These are phyloP conservation scores for Lasioglossum malachurum DNA, from an alignment of 2,888 invertebrate species.

Conservation along the genomic window DNA sequence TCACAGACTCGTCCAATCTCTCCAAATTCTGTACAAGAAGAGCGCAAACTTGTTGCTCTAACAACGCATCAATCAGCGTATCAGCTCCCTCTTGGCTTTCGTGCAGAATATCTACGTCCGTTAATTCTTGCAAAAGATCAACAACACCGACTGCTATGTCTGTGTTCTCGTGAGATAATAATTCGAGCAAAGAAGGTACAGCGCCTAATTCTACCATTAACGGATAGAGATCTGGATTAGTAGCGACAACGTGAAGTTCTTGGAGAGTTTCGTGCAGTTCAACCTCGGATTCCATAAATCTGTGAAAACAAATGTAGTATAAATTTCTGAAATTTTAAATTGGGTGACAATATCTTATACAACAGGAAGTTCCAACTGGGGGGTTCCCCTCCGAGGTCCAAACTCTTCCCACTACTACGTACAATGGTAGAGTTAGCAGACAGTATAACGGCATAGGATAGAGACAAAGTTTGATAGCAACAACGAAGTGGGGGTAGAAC, in stretches of 20 bases:
- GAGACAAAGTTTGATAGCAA: too few species aligned
- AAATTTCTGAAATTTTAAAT: not conserved
- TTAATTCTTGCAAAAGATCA: slow-evolving; percentile 92
- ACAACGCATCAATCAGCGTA: slow-evolving; percentile 93
- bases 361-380: too few species aligned
- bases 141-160: slow-evolving; percentile 95
- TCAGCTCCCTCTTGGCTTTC: slow-evolving; percentile 97
- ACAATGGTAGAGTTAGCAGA: too few species aligned
- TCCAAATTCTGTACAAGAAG: slow-evolving; percentile 96
- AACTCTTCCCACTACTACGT: too few species aligned
- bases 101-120: slow-evolving; percentile 97
- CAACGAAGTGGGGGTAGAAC: too few species aligned
- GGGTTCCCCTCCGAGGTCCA: too few species aligned
- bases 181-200: slow-evolving; percentile 95
- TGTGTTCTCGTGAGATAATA: slow-evolving; percentile 98
- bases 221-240: slow-evolving; percentile 97
- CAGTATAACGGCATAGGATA: too few species aligned
- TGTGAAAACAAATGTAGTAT: slow-evolving; percentile 72
- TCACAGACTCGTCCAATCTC: slow-evolving; percentile 95
- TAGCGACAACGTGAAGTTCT: slow-evolving; percentile 97
- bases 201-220: slow-evolving; percentile 95
- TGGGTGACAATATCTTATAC: too few species aligned
- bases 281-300: slow-evolving; percentile 98
- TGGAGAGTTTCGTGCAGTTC: slow-evolving; percentile 95
- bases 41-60: slow-evolving; percentile 96